Percentiles rank a stretch among this genome's conserved stretches.
phyloP scores from a whole-genome alignment of 2,797 vertebrate species.

The Parauchenoglanis ngamensis region DNA sequence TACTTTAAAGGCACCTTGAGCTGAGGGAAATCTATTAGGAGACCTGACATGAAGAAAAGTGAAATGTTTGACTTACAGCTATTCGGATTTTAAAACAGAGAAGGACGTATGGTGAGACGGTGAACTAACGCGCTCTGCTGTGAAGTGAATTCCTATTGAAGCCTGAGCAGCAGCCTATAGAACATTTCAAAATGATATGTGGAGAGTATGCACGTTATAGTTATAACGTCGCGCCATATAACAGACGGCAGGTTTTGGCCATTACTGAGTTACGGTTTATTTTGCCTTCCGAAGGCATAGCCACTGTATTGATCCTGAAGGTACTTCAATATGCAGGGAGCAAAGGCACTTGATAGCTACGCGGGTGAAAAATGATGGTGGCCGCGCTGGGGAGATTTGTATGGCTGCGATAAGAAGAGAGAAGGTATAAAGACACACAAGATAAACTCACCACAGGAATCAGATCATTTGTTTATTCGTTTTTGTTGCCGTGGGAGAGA shows the following conservation, averaged over 20 bases:
- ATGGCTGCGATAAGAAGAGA: conserved; percentile 69
- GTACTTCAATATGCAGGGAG: conserved; percentile 71
- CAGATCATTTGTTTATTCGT: conserved; percentile 43
- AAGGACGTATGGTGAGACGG: neutral
- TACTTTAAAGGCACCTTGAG: conserved; percentile 39
- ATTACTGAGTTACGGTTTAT: conserved; percentile 80
- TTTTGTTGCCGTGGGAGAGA: conserved; percentile 4
- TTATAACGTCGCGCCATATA: conserved; percentile 69
- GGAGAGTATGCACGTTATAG: conserved; percentile 56
- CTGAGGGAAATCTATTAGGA: conserved; percentile 19
- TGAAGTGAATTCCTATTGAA: conserved; percentile 27
- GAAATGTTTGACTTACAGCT: conserved; percentile 24
- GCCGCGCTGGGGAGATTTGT: conserved; percentile 69
- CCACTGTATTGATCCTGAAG: conserved; percentile 71
- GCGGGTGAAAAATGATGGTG: conserved; percentile 76
- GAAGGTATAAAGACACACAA: conserved; percentile 53
- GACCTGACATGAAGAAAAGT: conserved; percentile 24
- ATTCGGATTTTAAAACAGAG: neutral
- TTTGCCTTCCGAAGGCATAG: conserved; percentile 69
- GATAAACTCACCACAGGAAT: conserved; percentile 41
- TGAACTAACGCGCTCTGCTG: neutral
- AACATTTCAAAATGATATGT: conserved; percentile 44
- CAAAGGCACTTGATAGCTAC: conserved; percentile 72
- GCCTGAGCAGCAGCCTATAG: conserved; percentile 30
- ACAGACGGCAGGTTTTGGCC: conserved; percentile 72